A percentile compares a stretch with the other conserved stretches of the same genome.
phyloP scores from a whole-genome alignment of 2,888 invertebrate genomes.

The Phalangium opilio region DNA sequence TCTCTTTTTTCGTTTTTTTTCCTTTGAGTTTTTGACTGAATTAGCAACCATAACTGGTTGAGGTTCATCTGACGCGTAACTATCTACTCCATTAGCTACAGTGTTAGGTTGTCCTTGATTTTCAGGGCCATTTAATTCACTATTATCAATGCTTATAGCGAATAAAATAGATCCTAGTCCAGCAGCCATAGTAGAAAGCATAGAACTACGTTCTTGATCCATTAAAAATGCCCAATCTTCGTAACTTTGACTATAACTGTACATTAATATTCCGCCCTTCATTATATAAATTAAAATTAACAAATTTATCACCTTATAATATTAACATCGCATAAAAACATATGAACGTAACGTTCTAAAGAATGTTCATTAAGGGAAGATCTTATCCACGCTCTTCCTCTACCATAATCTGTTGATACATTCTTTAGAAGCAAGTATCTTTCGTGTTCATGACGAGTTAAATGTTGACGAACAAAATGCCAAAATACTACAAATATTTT shows the following conservation, averaged over 20 bases:
- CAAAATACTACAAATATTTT: slow-evolving; percentile 32
- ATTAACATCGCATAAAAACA: slow-evolving; percentile 48
- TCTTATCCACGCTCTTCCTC: slow-evolving; percentile 75
- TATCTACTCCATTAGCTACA: slow-evolving; percentile 28
- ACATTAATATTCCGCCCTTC: neutral
- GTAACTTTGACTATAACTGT: slow-evolving; percentile 45
- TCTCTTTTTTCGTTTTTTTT: slow-evolving; percentile 31
- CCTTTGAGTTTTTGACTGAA: slow-evolving; percentile 19
- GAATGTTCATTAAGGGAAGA: slow-evolving; percentile 81
- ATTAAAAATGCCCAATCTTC: slow-evolving; percentile 70
- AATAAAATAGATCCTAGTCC: slow-evolving; percentile 78
- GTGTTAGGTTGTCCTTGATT: slow-evolving; percentile 1
- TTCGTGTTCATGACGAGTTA: slow-evolving; percentile 75
- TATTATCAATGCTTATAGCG: slow-evolving; percentile 77
- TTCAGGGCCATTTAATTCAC: slow-evolving; percentile 31
- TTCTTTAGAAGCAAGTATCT: slow-evolving; percentile 53
- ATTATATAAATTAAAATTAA: neutral
- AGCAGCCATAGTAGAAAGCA: slow-evolving; percentile 70
- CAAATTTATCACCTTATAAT: slow-evolving; percentile 34
- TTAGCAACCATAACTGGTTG: slow-evolving; percentile 46
- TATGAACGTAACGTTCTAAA: slow-evolving; percentile 56
- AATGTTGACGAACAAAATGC: slow-evolving; percentile 39
- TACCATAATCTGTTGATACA: slow-evolving; percentile 44
- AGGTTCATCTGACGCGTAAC: slow-evolving; percentile 27
- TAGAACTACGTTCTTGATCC: slow-evolving; percentile 58